Percentiles rank a stretch among this genome's conserved stretches.
These are phyloP conservation scores for Melanerpes formicivorus DNA, from an alignment of 2,113 vertebrate genomes.

Conservation along the genomic window DNA sequence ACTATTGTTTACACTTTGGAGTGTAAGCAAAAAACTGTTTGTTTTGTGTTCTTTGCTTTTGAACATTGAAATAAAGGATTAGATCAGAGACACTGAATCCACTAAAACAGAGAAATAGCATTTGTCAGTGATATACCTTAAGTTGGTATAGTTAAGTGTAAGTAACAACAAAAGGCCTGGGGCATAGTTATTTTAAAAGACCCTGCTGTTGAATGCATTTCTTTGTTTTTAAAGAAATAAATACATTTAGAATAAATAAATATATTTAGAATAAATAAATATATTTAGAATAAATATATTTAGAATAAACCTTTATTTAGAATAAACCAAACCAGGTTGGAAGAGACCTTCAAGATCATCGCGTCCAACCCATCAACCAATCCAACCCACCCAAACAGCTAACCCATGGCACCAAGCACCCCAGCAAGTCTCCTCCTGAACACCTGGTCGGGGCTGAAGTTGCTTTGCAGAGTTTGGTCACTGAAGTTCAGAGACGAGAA, in stretches of 20 bases:
- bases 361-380: too few relatives aligned
- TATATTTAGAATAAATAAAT: too few relatives aligned
- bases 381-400: too few relatives aligned
- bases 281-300: too few relatives aligned
- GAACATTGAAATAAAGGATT: not conserved
- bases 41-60: not conserved
- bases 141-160: not conserved
- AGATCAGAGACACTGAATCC: not conserved
- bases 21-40: slow-evolving; percentile 9
- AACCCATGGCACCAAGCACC: too few relatives aligned
- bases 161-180: not conserved
- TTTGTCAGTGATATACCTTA: not conserved
- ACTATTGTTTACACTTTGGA: not conserved
- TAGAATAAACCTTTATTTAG: too few relatives aligned
- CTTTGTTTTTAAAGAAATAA: not conserved
- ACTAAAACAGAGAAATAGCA: not conserved
- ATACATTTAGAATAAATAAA: too few relatives aligned
- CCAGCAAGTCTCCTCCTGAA: too few relatives aligned
- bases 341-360: too few relatives aligned
- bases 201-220: not conserved
- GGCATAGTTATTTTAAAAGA: not conserved
- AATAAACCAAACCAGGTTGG: too few relatives aligned
- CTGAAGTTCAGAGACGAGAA: not conserved
- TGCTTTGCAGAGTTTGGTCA: not conserved
- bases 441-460: not conserved